Conservation (phyloP, 2,888 invertebrate genomes). For the Lasioglossum morio region DNA sequence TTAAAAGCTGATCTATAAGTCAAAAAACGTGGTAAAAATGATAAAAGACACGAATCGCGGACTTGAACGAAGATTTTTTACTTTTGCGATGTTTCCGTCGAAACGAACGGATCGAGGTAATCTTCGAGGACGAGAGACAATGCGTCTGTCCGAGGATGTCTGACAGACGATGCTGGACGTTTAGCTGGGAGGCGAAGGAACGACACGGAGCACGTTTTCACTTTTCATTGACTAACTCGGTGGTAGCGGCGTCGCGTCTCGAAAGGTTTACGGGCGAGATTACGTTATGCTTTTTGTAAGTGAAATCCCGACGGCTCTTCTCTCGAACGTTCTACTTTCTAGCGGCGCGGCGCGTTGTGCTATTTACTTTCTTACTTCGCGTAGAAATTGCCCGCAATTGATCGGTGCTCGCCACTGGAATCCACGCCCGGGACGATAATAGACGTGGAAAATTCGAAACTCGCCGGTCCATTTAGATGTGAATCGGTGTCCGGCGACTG, state of each 20-base stretch:
- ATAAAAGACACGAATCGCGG: too few species aligned
- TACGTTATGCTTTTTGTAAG: conserved; percentile 54
- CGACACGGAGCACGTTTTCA: not conserved
- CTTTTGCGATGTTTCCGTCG: not conserved
- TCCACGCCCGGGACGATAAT: not conserved
- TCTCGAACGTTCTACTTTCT: conserved; percentile 62
- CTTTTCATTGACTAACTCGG: conserved; percentile 12
- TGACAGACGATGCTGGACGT: not conserved
- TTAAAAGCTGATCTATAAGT: too few species aligned
- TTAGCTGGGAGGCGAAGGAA: conserved; percentile 11
- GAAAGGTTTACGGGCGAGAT: conserved; percentile 37
- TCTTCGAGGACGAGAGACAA: not conserved
- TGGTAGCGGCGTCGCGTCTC: conserved; percentile 4
- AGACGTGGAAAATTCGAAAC: conserved; percentile 9
- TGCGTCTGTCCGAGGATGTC: not conserved
- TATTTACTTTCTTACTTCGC: conserved; percentile 21
- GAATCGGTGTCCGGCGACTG: not conserved
- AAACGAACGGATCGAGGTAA: not conserved
- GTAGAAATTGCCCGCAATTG: conserved; percentile 21
- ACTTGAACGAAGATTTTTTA: not conserved
- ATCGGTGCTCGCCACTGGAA: not conserved
- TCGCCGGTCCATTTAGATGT: not conserved
- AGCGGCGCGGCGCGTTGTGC: conserved; percentile 8
- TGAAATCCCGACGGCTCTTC: conserved; percentile 53
- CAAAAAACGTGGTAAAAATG: too few species aligned